phyloP scores from a whole-genome alignment of 2,888 invertebrate species.

The Anodontia alba region DNA sequence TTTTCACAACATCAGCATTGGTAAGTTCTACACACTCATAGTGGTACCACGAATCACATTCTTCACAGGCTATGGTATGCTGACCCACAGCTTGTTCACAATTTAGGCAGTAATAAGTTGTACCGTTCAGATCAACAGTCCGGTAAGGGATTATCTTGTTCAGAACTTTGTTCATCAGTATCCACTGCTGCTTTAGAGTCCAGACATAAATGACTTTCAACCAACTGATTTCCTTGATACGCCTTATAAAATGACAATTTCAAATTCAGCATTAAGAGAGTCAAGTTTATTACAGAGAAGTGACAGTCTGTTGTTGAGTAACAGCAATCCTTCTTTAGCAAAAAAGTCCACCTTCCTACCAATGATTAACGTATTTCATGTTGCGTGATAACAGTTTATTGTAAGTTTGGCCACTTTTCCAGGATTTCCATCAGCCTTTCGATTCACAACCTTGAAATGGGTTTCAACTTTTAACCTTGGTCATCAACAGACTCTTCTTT shows the following conservation, averaged over 20 bases:
- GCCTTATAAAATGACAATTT: no score
- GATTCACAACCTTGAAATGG: background rate
- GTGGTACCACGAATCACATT: background rate
- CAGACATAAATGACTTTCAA: no score
- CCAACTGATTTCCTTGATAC: no score
- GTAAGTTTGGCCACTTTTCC: background rate
- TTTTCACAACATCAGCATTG: background rate
- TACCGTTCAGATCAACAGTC: no score
- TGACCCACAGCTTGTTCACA: background rate
- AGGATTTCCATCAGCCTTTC: background rate
- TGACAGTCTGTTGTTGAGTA: no score
- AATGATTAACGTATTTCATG: background rate
- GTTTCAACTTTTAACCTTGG: background rate
- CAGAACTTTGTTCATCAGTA: no score
- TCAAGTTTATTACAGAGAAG: no score
- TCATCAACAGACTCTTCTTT: no score
- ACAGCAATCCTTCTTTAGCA: background rate
- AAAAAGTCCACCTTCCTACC: background rate
- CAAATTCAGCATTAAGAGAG: no score
- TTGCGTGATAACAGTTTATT: background rate
- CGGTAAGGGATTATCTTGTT: no score
- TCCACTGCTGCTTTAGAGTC: no score
- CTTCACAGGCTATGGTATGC: background rate
- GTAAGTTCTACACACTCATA: background rate
- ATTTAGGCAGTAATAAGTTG: background rate